A percentile compares a stretch with the other conserved stretches of the same genome.
Evolutionary conservation across 2,888 invertebrate species (phyloP).

Genomic region (Alcis repandata): DNA sequence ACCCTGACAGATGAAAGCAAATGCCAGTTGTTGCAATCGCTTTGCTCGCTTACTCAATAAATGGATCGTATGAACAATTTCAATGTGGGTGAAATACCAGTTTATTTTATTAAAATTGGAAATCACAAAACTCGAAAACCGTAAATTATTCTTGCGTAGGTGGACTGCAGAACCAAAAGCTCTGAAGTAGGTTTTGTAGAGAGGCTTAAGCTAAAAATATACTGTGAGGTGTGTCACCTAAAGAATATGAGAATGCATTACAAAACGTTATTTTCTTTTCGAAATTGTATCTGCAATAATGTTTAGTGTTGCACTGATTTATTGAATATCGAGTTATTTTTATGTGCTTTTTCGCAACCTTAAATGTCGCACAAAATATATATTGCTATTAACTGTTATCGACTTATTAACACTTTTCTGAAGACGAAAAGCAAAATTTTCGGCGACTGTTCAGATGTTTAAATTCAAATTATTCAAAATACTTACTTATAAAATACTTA

Average conservation of each 20-base stretch:
- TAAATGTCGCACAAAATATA: no score
- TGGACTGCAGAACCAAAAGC: conserved; percentile 24
- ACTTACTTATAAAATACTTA: no score
- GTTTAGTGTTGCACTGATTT: conserved; percentile 25
- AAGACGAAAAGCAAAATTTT: no score
- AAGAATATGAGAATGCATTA: conserved; percentile 30
- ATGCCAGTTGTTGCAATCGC: no score
- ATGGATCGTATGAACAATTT: not conserved
- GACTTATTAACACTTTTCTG: no score
- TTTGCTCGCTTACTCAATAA: no score
- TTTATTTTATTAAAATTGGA: conserved; percentile 35
- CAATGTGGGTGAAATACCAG: not conserved
- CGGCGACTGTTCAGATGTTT: no score
- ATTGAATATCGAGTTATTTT: no score
- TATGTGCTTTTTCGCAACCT: no score
- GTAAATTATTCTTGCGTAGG: conserved; percentile 32
- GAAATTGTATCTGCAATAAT: conserved; percentile 18
- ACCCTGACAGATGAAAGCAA: no score
- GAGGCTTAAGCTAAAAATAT: conserved; percentile 30
- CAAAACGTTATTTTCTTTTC: conserved; percentile 27
- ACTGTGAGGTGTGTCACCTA: conserved; percentile 30
- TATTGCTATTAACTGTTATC: no score
- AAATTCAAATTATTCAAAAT: no score
- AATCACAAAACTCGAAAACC: conserved; percentile 15
- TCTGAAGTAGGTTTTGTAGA: conserved; percentile 26